Evolutionary conservation across 2,797 vertebrate genomes (phyloP), one percentile per base, ranked within the genome.

Genomic region (Lutjanus campechanus): DNA sequence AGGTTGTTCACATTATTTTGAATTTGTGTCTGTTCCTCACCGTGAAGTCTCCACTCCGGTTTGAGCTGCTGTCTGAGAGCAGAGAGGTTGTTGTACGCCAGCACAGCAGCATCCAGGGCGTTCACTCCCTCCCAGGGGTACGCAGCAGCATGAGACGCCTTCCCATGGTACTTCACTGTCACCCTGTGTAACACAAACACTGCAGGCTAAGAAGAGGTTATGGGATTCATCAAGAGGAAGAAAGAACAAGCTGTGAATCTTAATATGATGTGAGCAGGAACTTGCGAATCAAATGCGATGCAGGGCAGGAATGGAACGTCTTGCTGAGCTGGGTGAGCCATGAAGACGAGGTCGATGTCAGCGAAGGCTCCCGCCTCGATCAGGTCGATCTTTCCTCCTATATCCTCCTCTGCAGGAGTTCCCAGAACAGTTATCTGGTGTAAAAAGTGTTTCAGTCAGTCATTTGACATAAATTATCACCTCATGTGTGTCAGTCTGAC

Each of bases 61-160:
- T 94, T 97, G 94, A 98, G 96, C 88, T 98, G 97, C 91, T 98
- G 97, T 80, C 97, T 95, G 86, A 98, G 95, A 50, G 93, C 93
- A 85, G 97, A 97, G 82, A 98, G 81, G 91, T 96, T 98, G 95
- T 94, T 98, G 86, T 98, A 98, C 41, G 97, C 97, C 70, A 98
- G 94, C 79, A 98, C 96, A 25, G 97, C 97, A 66, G 97, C 97
- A 88, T 98, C 97, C 93, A 98, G 93, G 49, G 97, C 97, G 64
- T 98, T 98, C 69, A 97, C 85, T 81, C 97, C 97, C 93, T 97
- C 96, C 97, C 97, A 97, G 29, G 97, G 97, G 88, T 97, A 97
- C 12, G 96, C 96, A 77, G 97, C 95, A 49, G 97, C 97, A 80
- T 98, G 97, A 82, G 96, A 96, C 3, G 96, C 94, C 91, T 96